These are phyloP conservation scores for Dasyurus viverrinus DNA, from an alignment of 2,113 vertebrate species.

Conservation along the genomic window DNA sequence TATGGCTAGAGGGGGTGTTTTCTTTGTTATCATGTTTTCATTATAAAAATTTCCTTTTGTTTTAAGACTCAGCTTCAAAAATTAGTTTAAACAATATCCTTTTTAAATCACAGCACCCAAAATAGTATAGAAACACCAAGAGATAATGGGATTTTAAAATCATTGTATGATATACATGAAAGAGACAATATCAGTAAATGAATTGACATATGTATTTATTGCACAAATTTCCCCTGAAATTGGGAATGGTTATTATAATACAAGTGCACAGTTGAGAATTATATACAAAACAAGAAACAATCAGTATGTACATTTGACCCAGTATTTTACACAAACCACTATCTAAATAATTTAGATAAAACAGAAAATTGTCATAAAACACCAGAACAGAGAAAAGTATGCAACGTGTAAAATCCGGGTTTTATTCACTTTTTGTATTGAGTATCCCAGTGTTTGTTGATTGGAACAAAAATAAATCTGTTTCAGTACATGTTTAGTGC, in stretches of 20 bases:
- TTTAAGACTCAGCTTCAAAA: background rate
- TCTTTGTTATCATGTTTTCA: background rate
- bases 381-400: slow-evolving; percentile 73
- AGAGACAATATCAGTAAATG: slow-evolving; percentile 67
- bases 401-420: slow-evolving; percentile 74
- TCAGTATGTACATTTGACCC: slow-evolving; percentile 93
- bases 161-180: slow-evolving; percentile 40
- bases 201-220: slow-evolving; percentile 94
- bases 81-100: background rate
- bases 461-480: slow-evolving; percentile 72
- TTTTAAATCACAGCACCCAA: background rate
- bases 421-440: slow-evolving; percentile 70
- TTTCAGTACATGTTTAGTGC: slow-evolving; percentile 74
- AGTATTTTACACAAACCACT: slow-evolving; percentile 87
- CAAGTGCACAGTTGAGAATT: slow-evolving; percentile 91
- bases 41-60: background rate
- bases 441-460: slow-evolving; percentile 81
- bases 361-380: slow-evolving; percentile 83
- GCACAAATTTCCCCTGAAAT: slow-evolving; percentile 99
- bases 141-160: background rate
- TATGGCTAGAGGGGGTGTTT: background rate
- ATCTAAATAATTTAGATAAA: slow-evolving; percentile 94
- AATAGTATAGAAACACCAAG: background rate
- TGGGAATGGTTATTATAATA: slow-evolving; percentile 94
- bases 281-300: slow-evolving; percentile 94